A percentile compares a stretch with the other conserved stretches of the same genome.
phyloP scores from a whole-genome alignment of 2,797 vertebrate species.

The Bovichtus variegatus region DNA sequence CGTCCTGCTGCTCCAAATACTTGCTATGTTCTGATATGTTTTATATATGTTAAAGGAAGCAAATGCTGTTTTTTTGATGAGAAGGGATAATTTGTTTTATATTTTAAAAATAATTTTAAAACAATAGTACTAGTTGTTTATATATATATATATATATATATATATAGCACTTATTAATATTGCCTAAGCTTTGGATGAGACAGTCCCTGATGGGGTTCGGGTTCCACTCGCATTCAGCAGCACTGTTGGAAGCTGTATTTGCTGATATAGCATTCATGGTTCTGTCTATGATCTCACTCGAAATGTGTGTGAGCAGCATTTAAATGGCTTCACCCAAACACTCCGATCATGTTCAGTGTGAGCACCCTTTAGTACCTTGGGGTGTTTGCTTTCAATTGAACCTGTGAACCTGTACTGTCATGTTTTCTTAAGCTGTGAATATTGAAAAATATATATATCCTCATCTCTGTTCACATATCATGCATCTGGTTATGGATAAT shows the following conservation, averaged over 20 bases:
- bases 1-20: not conserved
- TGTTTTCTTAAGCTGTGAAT: not conserved
- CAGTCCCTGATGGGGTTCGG: too few species aligned
- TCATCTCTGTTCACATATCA: not conserved
- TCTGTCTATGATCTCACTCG: not conserved
- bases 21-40: too few species aligned
- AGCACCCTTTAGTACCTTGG: not conserved
- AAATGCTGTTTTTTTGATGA: too few species aligned
- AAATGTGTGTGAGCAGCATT: not conserved
- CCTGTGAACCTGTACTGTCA: not conserved
- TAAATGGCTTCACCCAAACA: not conserved
- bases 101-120: too few species aligned
- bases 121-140: too few species aligned
- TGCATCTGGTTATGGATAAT: not conserved
- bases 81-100: too few species aligned
- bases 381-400: not conserved
- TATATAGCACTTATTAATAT: too few species aligned
- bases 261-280: not conserved
- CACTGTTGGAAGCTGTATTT: not conserved
- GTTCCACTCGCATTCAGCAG: too few species aligned
- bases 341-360: not conserved
- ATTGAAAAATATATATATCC: not conserved
- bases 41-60: too few species aligned
- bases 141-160: too few species aligned
- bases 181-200: too few species aligned